These are phyloP conservation scores for Phoeniculus purpureus DNA, from an alignment of 2,797 vertebrate genomes.

Conservation along the genomic window DNA sequence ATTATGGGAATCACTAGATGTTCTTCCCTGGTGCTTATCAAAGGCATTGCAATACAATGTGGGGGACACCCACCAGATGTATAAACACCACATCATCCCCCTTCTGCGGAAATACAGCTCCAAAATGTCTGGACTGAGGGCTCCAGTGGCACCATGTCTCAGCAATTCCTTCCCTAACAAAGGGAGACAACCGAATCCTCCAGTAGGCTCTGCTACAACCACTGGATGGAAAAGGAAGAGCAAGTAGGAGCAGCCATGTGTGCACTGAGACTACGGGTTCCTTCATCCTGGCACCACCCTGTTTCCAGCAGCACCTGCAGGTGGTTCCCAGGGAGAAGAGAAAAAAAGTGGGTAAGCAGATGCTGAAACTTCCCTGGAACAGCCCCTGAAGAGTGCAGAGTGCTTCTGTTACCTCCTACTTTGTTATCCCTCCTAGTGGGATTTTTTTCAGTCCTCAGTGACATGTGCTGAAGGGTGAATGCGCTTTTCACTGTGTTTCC, in stretches of 20 bases:
- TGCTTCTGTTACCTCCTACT: neutral
- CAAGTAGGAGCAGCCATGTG: neutral
- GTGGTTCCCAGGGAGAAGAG: neutral
- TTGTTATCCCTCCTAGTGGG: neutral
- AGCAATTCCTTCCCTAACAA: neutral
- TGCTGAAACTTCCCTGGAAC: neutral
- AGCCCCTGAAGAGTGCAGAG: neutral
- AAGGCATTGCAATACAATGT: fast-evolving
- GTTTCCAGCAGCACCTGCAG: neutral
- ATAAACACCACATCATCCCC: neutral
- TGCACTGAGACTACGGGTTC: neutral
- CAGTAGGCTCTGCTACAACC: fast-evolving
- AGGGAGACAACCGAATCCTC: fast-evolving
- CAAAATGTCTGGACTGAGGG: neutral
- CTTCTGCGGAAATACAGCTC: neutral
- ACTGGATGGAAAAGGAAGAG: neutral
- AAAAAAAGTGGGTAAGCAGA: neutral
- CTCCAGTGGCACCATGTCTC: fast-evolving
- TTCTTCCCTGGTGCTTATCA: neutral
- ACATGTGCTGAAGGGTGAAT: neutral
- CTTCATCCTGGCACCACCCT: neutral
- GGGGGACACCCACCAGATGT: neutral
- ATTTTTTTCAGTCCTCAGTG: neutral
- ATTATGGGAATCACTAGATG: neutral
- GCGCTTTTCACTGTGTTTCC: neutral